Base-by-base conservation (phyloP, 2,113 vertebrate genomes). In the Sphaerodactylus townsendi region DNA sequence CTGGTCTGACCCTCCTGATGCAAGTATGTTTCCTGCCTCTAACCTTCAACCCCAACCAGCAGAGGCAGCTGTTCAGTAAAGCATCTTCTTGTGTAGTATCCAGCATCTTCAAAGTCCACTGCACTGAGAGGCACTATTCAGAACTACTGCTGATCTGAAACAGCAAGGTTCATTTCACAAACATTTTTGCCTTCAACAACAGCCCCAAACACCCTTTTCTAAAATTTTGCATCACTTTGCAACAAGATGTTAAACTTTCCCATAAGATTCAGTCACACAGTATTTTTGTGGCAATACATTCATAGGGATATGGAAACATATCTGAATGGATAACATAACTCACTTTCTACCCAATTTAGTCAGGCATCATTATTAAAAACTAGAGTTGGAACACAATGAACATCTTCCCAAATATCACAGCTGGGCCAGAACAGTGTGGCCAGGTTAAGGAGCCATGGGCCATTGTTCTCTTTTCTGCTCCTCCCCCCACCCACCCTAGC, bases 1-100 rank as follows among this genome's bases (percentile, higher is more conserved):
- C 69, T 72, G 44, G 85, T 86, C 85, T 90, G 28, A 48, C 41
- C 69, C 30, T 48, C 19, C 44, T 75, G 62, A 78, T 71, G 48
- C 44, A 44, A 62, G 77, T 35, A 50, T 68, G 62, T 86, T 89
- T 56, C 80, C 87, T 85, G 85, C 85, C 75, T 76, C 3, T 35
- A 84, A 10, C 71, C 33, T 84, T 53, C 62, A 78, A 71, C 73
- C 72, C 48, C 48, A 62, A 84, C 28, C 19, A 78, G n/a, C 56
- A 84, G 66, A 39, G 53, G 39, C 39, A 64, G 37, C 14, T 71
- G 23, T 37, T 62, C 33, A 7, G 28, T 37, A 41, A 41, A 37
- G 23, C 37, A 30, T 25, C 53, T 41, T 15, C 10, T 5, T 59
- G 21, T 37, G 33, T 35, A 77, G 10, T 37, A 77, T 37, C 25